Base-by-base conservation (phyloP, 2,113 vertebrate species). In the Leucosticte australis region DNA sequence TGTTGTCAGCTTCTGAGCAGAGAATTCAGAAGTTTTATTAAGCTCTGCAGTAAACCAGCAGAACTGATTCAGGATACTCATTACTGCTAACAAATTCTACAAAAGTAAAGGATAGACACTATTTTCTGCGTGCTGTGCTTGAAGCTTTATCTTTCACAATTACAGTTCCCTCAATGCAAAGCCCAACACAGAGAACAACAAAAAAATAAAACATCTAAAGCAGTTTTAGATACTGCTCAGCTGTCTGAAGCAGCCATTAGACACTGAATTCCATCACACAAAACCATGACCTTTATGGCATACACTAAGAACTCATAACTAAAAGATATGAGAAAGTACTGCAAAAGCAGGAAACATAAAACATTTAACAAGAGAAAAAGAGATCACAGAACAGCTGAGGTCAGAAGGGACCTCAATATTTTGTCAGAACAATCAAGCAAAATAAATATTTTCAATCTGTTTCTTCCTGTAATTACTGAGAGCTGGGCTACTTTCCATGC, bases 121-220 rank as follows among this genome's bases (percentile, higher is more conserved):
- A 53, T 60, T 68, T 30, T 39, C 13, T 44, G 8, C 11, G 33
- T 44, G 27, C 23, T 53, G 27, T 27, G 24, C 28, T 62, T 79
- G 42, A 76, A 89, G 15, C 15, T 87, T 62, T 39, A 79, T 24
- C 4, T 30, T 79, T 67, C 39, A 67, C 50, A 70, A 13, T 9
- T 79, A 65, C 18, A n/a, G 19, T 30, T 86, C 21, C 39, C 12
- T 31, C 50, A 74, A 14, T 23, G 44, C 1, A 6, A 13, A 76
- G 6, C 7, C 28, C 10, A 70, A 50, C 3, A 52, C 0, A 1
- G 4, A n/a, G 18, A 74, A 69, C 4, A 52, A 62, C 16, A 84
- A 69, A 31, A 64, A 47, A 17, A 5, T 2, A 26, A 35, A 69
- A 18, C 7, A 81, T 42, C 42, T n/a, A 52, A 56, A 81, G 42